Conservation (phyloP, 64 coral and sea anemone genomes). For the Anthopleura sola region DNA sequence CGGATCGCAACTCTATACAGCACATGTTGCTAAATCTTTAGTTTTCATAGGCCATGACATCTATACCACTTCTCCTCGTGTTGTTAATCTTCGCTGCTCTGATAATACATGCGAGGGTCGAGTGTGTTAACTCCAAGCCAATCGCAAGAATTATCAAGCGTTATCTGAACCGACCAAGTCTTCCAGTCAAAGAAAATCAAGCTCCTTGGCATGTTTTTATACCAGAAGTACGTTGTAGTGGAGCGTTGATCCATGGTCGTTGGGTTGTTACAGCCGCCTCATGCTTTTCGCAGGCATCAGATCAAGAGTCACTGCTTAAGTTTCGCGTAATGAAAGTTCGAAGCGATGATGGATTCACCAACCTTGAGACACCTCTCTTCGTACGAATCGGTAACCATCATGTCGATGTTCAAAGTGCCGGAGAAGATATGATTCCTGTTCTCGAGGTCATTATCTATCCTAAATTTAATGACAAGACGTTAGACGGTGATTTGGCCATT, state of each 20-base stretch:
- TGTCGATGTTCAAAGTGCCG: slow-evolving; percentile 31
- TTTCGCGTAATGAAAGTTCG: not conserved
- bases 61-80: not conserved
- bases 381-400: slow-evolving; percentile 68
- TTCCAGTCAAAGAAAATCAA: not conserved
- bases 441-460: slow-evolving; percentile 55
- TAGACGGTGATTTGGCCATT: slow-evolving; percentile 42
- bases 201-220: slow-evolving; percentile 75
- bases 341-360: slow-evolving; percentile 21
- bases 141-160: slow-evolving; percentile 4
- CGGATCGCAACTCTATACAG: not conserved
- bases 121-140: slow-evolving; percentile 7
- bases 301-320: not conserved
- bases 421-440: slow-evolving; percentile 57
- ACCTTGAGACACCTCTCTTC: slow-evolving; percentile 14
- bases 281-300: slow-evolving; percentile 16
- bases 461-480: slow-evolving; percentile 19
- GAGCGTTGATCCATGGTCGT: slow-evolving; percentile 46
- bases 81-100: not conserved
- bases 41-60: slow-evolving; percentile 15
- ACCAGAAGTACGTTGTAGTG: slow-evolving; percentile 59
- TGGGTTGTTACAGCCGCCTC: slow-evolving; percentile 69
- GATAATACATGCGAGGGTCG: not conserved
- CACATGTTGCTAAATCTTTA: not conserved
- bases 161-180: not conserved